Percentiles rank a stretch among this genome's conserved stretches.
phyloP scores from a whole-genome alignment of 2,888 invertebrate species.

The Spodoptera exigua region DNA sequence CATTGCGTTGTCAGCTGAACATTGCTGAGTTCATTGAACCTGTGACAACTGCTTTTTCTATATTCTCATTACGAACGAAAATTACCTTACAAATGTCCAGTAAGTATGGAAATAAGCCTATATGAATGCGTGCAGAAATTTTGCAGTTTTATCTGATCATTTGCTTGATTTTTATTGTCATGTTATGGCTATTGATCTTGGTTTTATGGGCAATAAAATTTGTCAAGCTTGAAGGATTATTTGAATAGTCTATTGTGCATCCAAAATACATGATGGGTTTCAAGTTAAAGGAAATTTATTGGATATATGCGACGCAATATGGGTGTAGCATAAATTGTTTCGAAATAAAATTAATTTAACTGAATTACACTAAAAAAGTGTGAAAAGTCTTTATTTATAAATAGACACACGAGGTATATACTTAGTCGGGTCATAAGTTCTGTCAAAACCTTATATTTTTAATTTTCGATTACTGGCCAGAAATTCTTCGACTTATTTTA shows the following conservation, averaged over 20 bases:
- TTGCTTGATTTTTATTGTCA: constrained; percentile 23
- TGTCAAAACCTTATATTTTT: no score
- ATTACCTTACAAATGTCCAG: constrained; percentile 37
- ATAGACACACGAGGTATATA: no score
- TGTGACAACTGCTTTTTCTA: constrained; percentile 29
- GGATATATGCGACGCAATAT: not conserved
- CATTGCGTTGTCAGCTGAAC: constrained; percentile 20
- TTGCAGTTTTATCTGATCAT: constrained; percentile 25
- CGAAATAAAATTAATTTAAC: no score
- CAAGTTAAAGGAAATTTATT: not conserved
- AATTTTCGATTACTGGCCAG: no score
- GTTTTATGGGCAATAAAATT: constrained; percentile 25
- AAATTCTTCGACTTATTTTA: no score
- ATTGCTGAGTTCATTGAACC: constrained; percentile 46
- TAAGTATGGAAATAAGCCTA: constrained; percentile 45
- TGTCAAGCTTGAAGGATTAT: constrained; percentile 25
- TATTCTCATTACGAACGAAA: constrained; percentile 33
- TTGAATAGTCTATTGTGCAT: constrained; percentile 13
- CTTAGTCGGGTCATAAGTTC: no score
- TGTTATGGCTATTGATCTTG: constrained; percentile 30
- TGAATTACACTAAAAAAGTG: no score
- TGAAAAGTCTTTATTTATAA: no score
- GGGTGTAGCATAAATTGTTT: no score
- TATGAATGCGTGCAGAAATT: constrained; percentile 29
- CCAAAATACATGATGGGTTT: constrained; percentile 1